Base-by-base conservation (phyloP, 2,113 vertebrate genomes). In the Cricetomys ansorgei region DNA sequence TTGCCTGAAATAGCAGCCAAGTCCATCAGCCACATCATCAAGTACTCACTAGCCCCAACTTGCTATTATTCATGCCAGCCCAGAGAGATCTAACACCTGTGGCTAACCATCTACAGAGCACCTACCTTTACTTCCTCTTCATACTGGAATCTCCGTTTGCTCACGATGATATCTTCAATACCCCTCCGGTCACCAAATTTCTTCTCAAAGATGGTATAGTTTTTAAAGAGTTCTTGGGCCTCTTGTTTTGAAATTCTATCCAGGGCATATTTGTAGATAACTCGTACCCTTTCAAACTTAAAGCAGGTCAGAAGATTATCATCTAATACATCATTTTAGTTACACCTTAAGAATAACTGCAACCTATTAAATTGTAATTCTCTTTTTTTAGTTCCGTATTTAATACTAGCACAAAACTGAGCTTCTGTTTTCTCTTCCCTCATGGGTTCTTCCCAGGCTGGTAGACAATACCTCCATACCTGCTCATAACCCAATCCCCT, bases 191-290 rank as follows among this genome's bases (percentile, higher is more conserved):
- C 99, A 76, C 99, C 99, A 97, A 99, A 99, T 98, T 99, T 99
- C 98, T 99, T 99, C 98, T 99, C 99, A 96, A 99, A 99, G 98
- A 99, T 99, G 0, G 99, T 99, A 97, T 99, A 99, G 97, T 99
- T 99, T 98, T 99, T 99, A 98, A 99, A 99, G 94, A 99, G 99
- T 94, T 99, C 99, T 97, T 99, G 99, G 9, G 99, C 99, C 15
- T 99, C 99, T 50, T 99, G 99, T 95, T 99, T 99, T 17, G 99
- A 99, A 97, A 99, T 99, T 92, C 99, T 98, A 95, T 99, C 99
- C 98, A 99, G 91, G 37, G 99, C 99, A 2, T 99, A 99, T 97
- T 99, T 99, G 96, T 99, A 99, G 98, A 99, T 99, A 86, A 99
- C 99, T 2, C 99, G 99, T 11, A 99, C 99, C 40, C 99, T 99